Evolutionary conservation across 2,888 invertebrate genomes (phyloP), one percentile per base, ranked within the genome.

Genomic region (Thera britannica): DNA sequence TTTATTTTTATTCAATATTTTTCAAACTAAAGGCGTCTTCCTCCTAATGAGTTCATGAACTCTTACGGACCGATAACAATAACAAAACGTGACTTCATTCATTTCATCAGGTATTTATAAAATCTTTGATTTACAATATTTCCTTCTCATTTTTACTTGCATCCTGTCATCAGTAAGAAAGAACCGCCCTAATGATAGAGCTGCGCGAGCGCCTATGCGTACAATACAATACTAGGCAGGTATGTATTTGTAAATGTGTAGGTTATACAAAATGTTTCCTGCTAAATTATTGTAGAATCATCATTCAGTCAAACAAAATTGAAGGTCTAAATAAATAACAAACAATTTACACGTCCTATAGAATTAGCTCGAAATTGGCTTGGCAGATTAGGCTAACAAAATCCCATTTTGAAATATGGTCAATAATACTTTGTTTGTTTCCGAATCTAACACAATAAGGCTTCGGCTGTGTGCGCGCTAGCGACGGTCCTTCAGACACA

Each of bases 251-350:
- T 54, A 51, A 5, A 23, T 35, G 1, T 48, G n/a, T 55, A 54
- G 35, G 3, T 55, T n/a, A 11, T 11, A 34, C 34, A 52, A 34
- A 23, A 34, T 44, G 48, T 59, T 65, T 65, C 58, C 59, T 59
- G 59, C 59, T n/a, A 59, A 59, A 65, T 41, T 55, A 65, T 34
- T 59, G 65, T 59, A 38, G 38, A 59, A 44, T 65, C 46, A 59
- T 65, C 36, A 64, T 57, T 51, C 58, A 52, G 59, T 54, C 59
- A 59, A 46, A 54, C 48, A 38, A 46, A 64, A 46, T 58, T 58
- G 46, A 55, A 59, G 48, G 65, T 6, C 55, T 54, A 9, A 36
- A 38, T 12, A 38, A 48, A 56, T 56, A 44, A 23, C 44, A 12
- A 58, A 51, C 58, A 35, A 52, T 52, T 52, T 8, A 9, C 52